Percentiles rank a stretch among this genome's conserved stretches.
Evolutionary conservation across 2,113 vertebrate species (phyloP).

Genomic region (Patagioenas fasciata): DNA sequence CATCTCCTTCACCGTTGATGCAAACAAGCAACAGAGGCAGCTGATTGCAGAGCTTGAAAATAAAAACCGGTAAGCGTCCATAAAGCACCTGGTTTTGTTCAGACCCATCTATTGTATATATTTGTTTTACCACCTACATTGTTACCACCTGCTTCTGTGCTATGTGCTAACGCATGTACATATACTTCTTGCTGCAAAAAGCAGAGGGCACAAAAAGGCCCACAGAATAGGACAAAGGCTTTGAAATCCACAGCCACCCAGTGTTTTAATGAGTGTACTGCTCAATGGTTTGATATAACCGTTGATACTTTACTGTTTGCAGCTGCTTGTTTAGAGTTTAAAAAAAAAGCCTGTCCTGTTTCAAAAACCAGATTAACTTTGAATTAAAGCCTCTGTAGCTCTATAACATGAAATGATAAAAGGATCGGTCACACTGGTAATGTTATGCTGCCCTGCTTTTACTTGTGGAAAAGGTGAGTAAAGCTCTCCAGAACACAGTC

Average conservation of each 20-base stretch:
- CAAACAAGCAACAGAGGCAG: constrained; percentile 96
- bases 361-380: not conserved
- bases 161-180: not conserved
- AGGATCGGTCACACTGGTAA: constrained; percentile 2
- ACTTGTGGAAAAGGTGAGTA: constrained; percentile 33
- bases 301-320: not conserved
- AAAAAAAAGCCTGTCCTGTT: not conserved
- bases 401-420: not conserved
- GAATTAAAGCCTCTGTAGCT: not conserved
- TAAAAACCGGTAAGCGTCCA: constrained; percentile 89
- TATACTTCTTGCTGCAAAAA: not conserved
- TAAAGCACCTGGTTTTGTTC: not conserved
- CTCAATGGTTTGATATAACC: not conserved
- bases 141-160: not conserved
- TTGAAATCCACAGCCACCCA: not conserved
- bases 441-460: constrained; percentile 26
- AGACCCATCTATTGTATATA: not conserved
- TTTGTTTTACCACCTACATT: not conserved
- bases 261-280: not conserved
- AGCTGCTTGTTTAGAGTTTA: constrained; percentile 8
- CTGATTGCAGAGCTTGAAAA: constrained; percentile 98
- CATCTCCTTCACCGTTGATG: constrained; percentile 92
- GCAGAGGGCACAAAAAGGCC: not conserved
- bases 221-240: not conserved
- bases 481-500: not conserved